Evolutionary conservation across 2,888 invertebrate species (phyloP), one percentile per base, ranked within the genome.

Genomic region (Teleogryllus oceanicus): DNA sequence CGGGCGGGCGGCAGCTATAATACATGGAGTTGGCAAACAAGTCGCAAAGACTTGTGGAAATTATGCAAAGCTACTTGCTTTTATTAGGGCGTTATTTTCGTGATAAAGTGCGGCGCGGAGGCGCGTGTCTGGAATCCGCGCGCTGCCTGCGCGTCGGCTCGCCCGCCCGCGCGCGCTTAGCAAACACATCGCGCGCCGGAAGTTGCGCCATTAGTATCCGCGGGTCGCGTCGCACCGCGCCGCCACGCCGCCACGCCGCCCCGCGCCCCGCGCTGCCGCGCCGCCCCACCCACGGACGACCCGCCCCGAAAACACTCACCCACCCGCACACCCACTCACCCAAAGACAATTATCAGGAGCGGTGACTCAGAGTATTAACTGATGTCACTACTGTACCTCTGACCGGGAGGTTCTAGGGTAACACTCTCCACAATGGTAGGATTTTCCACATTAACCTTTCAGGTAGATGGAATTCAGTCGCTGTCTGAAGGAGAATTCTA

Each of bases 21-120:
- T 62, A 62, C n/a, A 13, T 18, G n/a, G 62, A 62, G 62, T 62
- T 62, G 62, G 62, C 62, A 62, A 62, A 62, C 62, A 18, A 13
- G 62, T 62, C 62, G n/a, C 62, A 62, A 62, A 62, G 62, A 62
- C 62, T 62, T n/a, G 62, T 62, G 62, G 62, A 62, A 62, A 62
- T 62, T 62, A 62, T 62, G 62, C 62, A 62, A 62, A 62, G 62
- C 62, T n/a, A 13, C 16, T 62, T 62, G 62, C 62, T 62, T 62
- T 62, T 62, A 62, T 62, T 13, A 62, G 13, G 62, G 62, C 62
- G 62, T 62, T 62, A 62, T 62, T 62, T 62, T 62, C 62, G 62
- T 62, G 62, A 62, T n/a, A 62, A n/a, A 62, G 62, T 62, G 62
- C 62, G 4, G 13, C 16, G n/a, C 62, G 62, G 62, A 13, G 62